Evolutionary conservation across 2,797 vertebrate genomes (phyloP), one percentile per base, ranked within the genome.

Genomic region (Chrysocyon brachyurus): DNA sequence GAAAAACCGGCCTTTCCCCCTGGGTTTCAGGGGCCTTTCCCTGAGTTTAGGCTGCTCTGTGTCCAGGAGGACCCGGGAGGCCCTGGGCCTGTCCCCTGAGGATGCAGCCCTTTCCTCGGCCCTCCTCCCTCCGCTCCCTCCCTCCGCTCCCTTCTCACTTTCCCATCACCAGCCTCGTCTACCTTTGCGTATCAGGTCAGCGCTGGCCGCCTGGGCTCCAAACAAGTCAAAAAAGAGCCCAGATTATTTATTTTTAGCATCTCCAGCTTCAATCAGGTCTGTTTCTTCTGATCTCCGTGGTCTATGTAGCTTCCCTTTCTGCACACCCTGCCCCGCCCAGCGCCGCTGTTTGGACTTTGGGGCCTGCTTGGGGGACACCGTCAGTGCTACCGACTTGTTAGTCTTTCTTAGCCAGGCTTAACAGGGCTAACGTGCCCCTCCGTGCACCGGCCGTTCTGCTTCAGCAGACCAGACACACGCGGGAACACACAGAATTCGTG

Each of bases 181-280:
- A 66, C 46, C 72, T 72, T 96, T 78, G 46, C 52, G 49, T 57
- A 12, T 84, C 86, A 40, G 56, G 63, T 79, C 36, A 31, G 17
- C 85, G 54, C 56, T 85, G 77, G 81, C 26, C 40, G 36, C 87
- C 78, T 64, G 54, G 75, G 84, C 75, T 87, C 68, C 70, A 36
- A 63, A 66, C 28, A 79, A 57, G 33, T 94, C 82, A 57, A 88
- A 81, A 92, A 79, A 84, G 75, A 95, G 63, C 86, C 46, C 19
- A 46, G 93, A 70, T n/a, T 52, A 33, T 61, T 95, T 95, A 96
- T 93, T 96, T 93, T 93, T 94, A 91, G 64, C n/a, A 72, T 79
- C 57, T 97, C 57, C 46, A 56, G 86, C 81, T 77, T 94, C 59
- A 86, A 0, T 84, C 59, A 84, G 57, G 89, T 81, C 77, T 85